Base-by-base conservation (phyloP, 2,888 invertebrate species). In the Neoascia interrupta region DNA sequence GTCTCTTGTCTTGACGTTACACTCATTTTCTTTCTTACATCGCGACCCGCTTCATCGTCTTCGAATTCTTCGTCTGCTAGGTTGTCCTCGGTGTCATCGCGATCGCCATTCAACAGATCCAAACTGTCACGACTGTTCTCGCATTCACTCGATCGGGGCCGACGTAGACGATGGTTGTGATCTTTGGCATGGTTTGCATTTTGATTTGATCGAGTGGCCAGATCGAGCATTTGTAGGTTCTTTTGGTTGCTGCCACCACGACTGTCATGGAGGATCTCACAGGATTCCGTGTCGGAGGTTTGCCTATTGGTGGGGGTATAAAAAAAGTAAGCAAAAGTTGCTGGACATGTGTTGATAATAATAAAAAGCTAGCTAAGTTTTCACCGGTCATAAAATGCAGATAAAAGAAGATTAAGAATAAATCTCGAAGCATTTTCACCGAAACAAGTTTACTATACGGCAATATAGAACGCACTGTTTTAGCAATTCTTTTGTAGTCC, bases 201-300 rank as follows among this genome's bases (percentile, higher is more conserved):
- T 39, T 60, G 79, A 61, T 47, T 75, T 73, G 72, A 51, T 61
- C 81, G 53, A 15, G 72, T 72, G 13, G 82, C 81, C 80, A 85
- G 68, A 80, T 86, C 87, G 81, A 86, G 79, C 82, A 86, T 83
- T 64, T 84, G 84, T 81, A 86, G 45, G 75, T 85, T 86, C 81
- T 86, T 72, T 75, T 86, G 86, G 49, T 84, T 87, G 37, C 36
- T 75, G 18, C 72, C 76, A 47, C 76, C 70, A 41, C 87, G 86
- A 56, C 86, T 87, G 76, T 88, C 88, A 83, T 88, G 88, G 26
- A 88, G 80, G 51, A 88, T 88, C 84, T 88, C 88, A 84, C 88
- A 88, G 11, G 88, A 88, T 82, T 88, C 88, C 31, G 88, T 88
- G 70, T 88, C 88, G 49, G 88, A 88, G 43, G 88, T 88, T 87